Percentiles rank a stretch among this genome's conserved stretches.
Evolutionary conservation across 2,797 vertebrate species (phyloP).

Genomic region (Nyctalus aviator): DNA sequence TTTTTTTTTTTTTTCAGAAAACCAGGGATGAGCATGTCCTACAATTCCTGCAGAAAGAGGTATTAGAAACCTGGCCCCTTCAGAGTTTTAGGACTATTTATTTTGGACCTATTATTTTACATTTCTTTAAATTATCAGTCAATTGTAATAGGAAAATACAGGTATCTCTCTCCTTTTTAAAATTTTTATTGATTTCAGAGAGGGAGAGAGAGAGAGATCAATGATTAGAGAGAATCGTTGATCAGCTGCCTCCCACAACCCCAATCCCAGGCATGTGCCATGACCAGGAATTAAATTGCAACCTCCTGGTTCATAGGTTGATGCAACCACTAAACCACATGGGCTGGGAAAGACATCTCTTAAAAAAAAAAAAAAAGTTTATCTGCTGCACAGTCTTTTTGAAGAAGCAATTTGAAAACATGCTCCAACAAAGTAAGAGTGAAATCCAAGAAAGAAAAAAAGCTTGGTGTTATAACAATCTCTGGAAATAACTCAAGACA

Average conservation of each 20-base stretch:
- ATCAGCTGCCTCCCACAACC: too few species aligned
- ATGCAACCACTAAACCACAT: too few species aligned
- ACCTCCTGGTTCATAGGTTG: too few species aligned
- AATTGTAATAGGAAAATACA: constrained; percentile 60
- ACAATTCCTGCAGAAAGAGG: not conserved
- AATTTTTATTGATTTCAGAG: too few species aligned
- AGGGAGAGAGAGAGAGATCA: too few species aligned
- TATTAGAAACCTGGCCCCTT: not conserved
- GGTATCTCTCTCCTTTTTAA: not conserved
- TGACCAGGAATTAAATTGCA: too few species aligned
- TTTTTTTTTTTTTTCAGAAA: not conserved
- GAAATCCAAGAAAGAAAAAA: constrained; percentile 66
- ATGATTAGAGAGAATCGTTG: too few species aligned
- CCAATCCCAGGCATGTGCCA: too few species aligned
- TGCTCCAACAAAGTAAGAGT: constrained; percentile 62
- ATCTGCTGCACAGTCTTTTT: constrained; percentile 44
- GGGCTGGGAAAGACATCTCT: not conserved
- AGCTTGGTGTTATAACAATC: constrained; percentile 65
- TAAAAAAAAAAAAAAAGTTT: constrained; percentile 21
- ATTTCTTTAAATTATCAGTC: constrained; percentile 64
- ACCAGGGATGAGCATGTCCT: not conserved
- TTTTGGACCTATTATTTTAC: constrained; percentile 29
- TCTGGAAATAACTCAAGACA: constrained; percentile 58
- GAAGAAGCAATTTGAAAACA: constrained; percentile 70
- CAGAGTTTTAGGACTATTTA: constrained; percentile 41